phyloP scores from a whole-genome alignment of 2,888 invertebrate genomes.

The Keiferia lycopersicella region DNA sequence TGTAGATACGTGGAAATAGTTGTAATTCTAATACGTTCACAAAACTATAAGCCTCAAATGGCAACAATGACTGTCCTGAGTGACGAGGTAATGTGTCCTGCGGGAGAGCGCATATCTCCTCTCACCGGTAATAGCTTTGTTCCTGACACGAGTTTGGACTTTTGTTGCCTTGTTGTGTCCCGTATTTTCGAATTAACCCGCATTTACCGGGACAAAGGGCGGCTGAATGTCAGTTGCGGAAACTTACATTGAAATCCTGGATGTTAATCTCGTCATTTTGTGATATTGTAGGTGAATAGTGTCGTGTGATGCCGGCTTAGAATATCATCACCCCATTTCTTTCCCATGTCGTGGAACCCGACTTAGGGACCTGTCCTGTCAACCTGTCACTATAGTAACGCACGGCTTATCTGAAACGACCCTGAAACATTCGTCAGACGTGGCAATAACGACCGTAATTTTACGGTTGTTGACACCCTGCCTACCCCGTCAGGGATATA shows the following conservation, averaged over 20 bases:
- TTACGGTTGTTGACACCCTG: too few species aligned
- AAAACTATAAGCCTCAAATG: background rate
- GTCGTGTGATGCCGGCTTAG: too few species aligned
- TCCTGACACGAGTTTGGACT: constrained; percentile 19
- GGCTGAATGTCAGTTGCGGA: background rate
- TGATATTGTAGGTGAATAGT: background rate
- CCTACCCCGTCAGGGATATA: too few species aligned
- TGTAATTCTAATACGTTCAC: background rate
- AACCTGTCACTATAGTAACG: too few species aligned
- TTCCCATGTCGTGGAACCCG: too few species aligned
- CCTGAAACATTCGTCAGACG: too few species aligned
- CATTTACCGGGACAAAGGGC: constrained; percentile 5
- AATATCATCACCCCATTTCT: too few species aligned
- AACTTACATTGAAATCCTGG: constrained; percentile 1
- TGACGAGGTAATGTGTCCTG: background rate
- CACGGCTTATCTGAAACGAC: too few species aligned
- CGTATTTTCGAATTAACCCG: background rate
- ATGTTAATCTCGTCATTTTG: background rate
- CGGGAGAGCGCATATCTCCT: background rate
- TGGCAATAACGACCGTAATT: too few species aligned
- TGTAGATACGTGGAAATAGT: too few species aligned
- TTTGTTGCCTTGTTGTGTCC: background rate
- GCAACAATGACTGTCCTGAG: background rate
- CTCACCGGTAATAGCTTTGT: constrained; percentile 14
- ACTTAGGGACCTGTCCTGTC: too few species aligned